These are phyloP conservation scores for Hanleya hanleyi DNA, from an alignment of 2,888 invertebrate genomes.

Conservation along the genomic window DNA sequence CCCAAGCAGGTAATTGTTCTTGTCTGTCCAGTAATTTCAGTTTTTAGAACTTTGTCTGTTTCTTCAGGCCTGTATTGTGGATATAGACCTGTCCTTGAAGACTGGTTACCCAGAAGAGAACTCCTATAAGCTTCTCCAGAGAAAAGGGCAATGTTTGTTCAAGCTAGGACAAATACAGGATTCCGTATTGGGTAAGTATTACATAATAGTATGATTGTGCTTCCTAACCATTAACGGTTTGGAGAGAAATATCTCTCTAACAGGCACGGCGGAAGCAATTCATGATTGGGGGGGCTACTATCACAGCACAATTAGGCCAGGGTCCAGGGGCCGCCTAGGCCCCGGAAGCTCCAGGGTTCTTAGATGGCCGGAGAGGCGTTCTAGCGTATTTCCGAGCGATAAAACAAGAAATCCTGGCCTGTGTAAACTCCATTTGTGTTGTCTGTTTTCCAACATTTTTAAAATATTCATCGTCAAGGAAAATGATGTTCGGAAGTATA, in stretches of 20 bases:
- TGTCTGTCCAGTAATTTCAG: too few relatives aligned
- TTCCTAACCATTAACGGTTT: background rate
- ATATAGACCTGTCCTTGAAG: conserved; percentile 62
- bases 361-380: too few relatives aligned
- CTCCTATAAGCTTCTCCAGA: conserved; percentile 79
- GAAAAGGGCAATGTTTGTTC: conserved; percentile 80
- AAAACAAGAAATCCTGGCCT: too few relatives aligned
- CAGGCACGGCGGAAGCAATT: too few relatives aligned
- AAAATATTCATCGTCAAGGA: too few relatives aligned
- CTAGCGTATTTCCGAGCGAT: too few relatives aligned
- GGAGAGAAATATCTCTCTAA: too few relatives aligned
- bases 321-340: background rate
- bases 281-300: background rate
- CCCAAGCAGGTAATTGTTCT: background rate
- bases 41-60: background rate
- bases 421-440: too few relatives aligned
- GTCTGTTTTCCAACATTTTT: too few relatives aligned
- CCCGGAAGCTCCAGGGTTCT: too few relatives aligned
- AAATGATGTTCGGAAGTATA: too few relatives aligned
- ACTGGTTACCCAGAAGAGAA: conserved; percentile 79
- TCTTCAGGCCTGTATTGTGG: conserved; percentile 53
- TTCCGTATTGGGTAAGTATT: conserved; percentile 61
- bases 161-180: conserved; percentile 75
- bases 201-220: background rate
- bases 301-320: background rate